phyloP scores from a whole-genome alignment of 2,888 invertebrate genomes.

The Drosophila lutescens region DNA sequence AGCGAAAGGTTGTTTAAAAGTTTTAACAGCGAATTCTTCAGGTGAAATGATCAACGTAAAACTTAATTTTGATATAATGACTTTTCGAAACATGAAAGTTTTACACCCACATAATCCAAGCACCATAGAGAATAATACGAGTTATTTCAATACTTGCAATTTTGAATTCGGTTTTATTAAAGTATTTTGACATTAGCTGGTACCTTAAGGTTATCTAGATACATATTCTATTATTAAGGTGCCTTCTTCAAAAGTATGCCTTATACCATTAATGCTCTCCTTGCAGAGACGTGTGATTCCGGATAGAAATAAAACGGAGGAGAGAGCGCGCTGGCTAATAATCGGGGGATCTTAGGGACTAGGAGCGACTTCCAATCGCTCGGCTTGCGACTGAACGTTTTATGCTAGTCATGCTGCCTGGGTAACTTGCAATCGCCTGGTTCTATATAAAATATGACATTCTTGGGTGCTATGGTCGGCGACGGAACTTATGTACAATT shows the following conservation, averaged over 20 bases:
- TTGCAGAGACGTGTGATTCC: slow-evolving; percentile 22
- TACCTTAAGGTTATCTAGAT: slow-evolving; percentile 60
- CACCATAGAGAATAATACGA: too few relatives aligned
- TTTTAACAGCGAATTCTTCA: background rate
- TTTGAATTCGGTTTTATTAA: slow-evolving; percentile 72
- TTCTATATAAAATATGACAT: slow-evolving; percentile 19
- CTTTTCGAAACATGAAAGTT: too few relatives aligned
- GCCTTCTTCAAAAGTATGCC: slow-evolving; percentile 49
- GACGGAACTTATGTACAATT: slow-evolving; percentile 39
- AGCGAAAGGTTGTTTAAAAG: background rate
- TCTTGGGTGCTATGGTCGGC: slow-evolving; percentile 2
- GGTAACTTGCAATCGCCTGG: slow-evolving; percentile 5
- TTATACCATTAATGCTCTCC: slow-evolving; percentile 18
- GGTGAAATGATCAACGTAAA: background rate
- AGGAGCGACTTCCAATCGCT: slow-evolving; percentile 39
- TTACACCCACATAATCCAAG: background rate
- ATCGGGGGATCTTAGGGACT: slow-evolving; percentile 46
- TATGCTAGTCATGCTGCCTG: slow-evolving; percentile 22
- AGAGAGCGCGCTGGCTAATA: slow-evolving; percentile 26
- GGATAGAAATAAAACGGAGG: slow-evolving; percentile 16
- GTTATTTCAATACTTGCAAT: slow-evolving; percentile 56
- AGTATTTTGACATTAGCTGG: slow-evolving; percentile 57
- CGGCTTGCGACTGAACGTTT: slow-evolving; percentile 8
- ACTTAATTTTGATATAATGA: too few relatives aligned
- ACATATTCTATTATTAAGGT: slow-evolving; percentile 50